Evolutionary conservation across 2,113 vertebrate genomes (phyloP), one percentile per base, ranked within the genome.

Genomic region (Poeciliopsis prolifica): DNA sequence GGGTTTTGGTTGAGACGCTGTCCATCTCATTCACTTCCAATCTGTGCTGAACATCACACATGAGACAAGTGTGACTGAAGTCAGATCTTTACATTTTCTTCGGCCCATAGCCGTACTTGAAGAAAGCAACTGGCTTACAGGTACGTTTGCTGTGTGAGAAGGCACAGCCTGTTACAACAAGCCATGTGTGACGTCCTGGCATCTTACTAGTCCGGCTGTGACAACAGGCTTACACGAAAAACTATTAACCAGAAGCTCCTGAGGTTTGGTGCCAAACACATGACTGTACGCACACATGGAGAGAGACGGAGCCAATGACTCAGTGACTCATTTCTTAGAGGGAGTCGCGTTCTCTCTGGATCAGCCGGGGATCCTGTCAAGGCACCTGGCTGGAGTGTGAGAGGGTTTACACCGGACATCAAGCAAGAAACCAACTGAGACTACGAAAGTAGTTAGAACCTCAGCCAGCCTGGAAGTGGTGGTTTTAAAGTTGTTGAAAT

Each of bases 251-350:
- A 44, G 62, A 72, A 90, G 78, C 80, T 79, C 67, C 61, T 78
- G 1, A 12, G 67, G 64, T 58, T 31, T 67, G 44, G 61, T 72
- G 78, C 70, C 73, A 74, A 83, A 86, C 86, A 88, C 88, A 85
- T 87, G 89, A 92, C 83, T 51, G 73, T 66, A 26, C 40, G 29
- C 82, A 82, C 89, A 90, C 83, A 88, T 84, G 84, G 81, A 74
- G 77, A 75, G 68, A 65, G 77, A 68, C 35, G 58, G 72, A 63
- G 30, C 31, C 19, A 70, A 74, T 83, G 86, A 83, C 85, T 83
- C 70, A 68, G 64, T 85, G 72, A 71, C 72, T 81, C 70, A 72
- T 77, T 65, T 58, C 63, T 37, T 72, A 24, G 29, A 62, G 33
- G 72, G 70, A 13, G 15, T 10, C 6, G 70, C 24, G 51, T 5